These are phyloP conservation scores for Callimico goeldii DNA, from an alignment of 2,797 vertebrate genomes.

Conservation along the genomic window DNA sequence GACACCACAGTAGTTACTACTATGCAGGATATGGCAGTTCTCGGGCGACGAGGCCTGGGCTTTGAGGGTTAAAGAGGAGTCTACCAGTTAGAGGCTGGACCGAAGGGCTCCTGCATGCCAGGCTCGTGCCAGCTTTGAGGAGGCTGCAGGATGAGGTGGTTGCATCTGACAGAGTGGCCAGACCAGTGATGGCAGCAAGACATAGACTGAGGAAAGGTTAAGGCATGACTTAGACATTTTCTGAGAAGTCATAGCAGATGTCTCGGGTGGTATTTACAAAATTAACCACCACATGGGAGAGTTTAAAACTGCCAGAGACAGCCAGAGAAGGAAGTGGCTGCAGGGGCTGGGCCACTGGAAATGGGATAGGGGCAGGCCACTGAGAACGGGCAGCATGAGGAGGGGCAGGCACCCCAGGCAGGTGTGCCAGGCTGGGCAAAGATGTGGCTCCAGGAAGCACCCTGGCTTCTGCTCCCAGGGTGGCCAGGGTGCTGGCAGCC, in stretches of 20 bases:
- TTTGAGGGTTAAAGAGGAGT: not conserved
- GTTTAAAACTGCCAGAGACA: not conserved
- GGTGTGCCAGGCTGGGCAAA: not conserved
- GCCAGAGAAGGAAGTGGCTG: not conserved
- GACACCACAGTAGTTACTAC: fast-evolving
- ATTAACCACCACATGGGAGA: not conserved
- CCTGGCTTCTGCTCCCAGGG: not conserved
- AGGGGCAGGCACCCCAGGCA: fast-evolving
- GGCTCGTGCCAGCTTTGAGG: not conserved
- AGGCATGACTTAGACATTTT: not conserved
- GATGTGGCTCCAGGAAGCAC: fast-evolving
- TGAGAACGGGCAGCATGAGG: not conserved
- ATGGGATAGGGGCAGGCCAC: not conserved
- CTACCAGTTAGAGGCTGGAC: not conserved
- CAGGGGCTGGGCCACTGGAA: not conserved
- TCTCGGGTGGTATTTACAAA: not conserved
- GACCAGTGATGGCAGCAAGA: not conserved
- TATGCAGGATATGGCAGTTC: not conserved
- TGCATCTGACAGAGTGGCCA: not conserved
- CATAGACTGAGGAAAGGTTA: not conserved
- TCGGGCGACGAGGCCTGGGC: not conserved
- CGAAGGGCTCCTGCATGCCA: not conserved
- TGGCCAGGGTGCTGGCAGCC: fast-evolving
- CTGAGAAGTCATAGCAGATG: not conserved
- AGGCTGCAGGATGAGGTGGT: not conserved